These are phyloP conservation scores for Daubentonia madagascariensis DNA, from an alignment of 2,113 vertebrate genomes.

Conservation along the genomic window DNA sequence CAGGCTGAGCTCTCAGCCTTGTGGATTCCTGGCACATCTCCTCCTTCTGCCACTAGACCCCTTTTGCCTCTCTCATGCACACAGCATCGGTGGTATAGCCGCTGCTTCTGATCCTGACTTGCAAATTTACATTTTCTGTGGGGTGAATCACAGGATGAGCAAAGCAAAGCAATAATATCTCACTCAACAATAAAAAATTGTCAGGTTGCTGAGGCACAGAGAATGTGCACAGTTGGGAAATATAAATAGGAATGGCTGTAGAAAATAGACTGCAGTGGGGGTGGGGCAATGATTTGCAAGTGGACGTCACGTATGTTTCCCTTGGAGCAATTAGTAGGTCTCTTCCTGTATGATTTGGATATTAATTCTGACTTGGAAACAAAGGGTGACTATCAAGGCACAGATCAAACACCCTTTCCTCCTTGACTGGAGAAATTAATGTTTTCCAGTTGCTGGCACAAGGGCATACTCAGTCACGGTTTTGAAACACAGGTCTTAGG, in stretches of 20 bases:
- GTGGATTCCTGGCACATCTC: neutral
- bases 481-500: neutral
- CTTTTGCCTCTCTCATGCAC: neutral
- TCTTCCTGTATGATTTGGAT: neutral
- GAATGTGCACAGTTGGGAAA: neutral
- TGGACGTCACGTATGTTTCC: neutral
- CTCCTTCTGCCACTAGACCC: neutral
- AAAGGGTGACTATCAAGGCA: neutral
- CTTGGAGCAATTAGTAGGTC: neutral
- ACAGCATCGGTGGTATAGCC: neutral
- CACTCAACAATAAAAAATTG: fast-evolving
- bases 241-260: neutral
- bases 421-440: neutral
- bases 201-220: neutral
- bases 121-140: neutral
- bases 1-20: neutral
- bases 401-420: neutral
- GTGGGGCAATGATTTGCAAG: neutral
- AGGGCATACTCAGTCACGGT: neutral
- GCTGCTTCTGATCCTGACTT: neutral
- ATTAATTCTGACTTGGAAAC: neutral
- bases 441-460: neutral
- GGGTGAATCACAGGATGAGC: neutral
- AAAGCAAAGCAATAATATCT: neutral
- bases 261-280: neutral